Percentiles rank a stretch among this genome's conserved stretches.
Conservation (phyloP, 1,140 invertebrate species). For the Andrena cerasifolii region DNA sequence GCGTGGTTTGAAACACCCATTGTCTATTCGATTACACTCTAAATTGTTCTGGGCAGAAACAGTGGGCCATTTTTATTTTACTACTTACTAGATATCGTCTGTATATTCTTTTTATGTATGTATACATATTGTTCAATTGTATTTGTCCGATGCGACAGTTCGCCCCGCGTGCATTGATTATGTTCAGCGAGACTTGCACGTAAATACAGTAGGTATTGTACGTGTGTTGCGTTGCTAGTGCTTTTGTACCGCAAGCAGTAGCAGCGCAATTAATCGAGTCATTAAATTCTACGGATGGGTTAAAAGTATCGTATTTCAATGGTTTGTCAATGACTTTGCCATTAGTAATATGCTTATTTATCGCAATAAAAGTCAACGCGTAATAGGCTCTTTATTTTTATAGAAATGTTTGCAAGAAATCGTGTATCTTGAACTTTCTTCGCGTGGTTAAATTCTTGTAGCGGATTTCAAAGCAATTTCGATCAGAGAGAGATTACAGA, state of each 20-base stretch:
- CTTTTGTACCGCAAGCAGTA: conserved; percentile 13
- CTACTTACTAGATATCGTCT: not conserved
- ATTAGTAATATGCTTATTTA: conserved; percentile 9
- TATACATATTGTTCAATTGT: not conserved
- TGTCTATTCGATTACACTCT: not conserved
- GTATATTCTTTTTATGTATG: conserved; percentile 19
- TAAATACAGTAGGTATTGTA: not conserved
- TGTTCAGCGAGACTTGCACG: not conserved
- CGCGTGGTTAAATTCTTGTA: not conserved
- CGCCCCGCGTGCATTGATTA: not conserved
- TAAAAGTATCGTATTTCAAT: conserved; percentile 18
- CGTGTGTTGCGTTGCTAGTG: not conserved
- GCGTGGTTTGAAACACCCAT: not conserved
- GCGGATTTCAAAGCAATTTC: conserved; percentile 7
- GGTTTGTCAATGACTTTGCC: not conserved
- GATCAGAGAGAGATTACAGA: not conserved
- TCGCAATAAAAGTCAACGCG: not conserved
- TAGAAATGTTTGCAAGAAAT: conserved; percentile 21
- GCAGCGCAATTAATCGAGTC: conserved; percentile 5
- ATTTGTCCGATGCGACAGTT: not conserved
- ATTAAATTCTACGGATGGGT: not conserved
- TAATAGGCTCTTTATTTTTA: conserved; percentile 46
- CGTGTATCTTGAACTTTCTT: conserved; percentile 8
- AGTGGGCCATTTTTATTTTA: conserved; percentile 10
- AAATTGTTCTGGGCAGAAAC: not conserved